Base-by-base conservation (phyloP, 2,888 invertebrate species). In the Tetanocera ferruginea region DNA sequence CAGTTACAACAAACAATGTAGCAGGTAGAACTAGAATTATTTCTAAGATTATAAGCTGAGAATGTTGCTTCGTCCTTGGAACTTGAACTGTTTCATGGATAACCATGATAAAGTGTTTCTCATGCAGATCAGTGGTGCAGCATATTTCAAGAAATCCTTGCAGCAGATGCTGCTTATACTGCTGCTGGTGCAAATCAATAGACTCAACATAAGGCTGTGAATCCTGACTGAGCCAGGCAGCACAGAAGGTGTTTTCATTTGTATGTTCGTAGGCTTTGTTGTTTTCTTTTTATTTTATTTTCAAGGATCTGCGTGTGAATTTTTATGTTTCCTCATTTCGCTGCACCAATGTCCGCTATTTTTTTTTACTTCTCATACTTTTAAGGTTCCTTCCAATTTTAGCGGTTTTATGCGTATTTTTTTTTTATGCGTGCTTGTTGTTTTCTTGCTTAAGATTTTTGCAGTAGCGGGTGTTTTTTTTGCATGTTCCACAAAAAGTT, bases 381-480 rank as follows among this genome's bases (percentile, higher is more conserved):
- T 31, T 31, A 4, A 31, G 31, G 37, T 37, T 8, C 9, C 5
- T 8, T 43, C 17, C 5, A 34, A 8, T 31, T 25, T 64, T 64
- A 64, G 64, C 64, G 64, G 64, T 64, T 31, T 64, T 31, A n/a
- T n/a, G 64, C 64, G 64, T 31, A 14, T 64, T 64, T 55, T 55
- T 64, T 64, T 3, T 31, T n/a, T n/a, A n/a, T n/a, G n/a, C 31
- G 62, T 62, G 14, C 17, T 28, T 28, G 62, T 31, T 31, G 28
- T 25, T 31, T 31, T 14, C 43, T 64, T 64, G 57, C 11, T 25
- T 64, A 9, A 14, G n/a, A 31, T 55, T 19, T 19, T 31, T 31
- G 28, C 28, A 34, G 34, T 64, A 64, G 64, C 64, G 64, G 64
- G 64, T 64, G 64, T 64, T 64, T 64, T 64, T 64, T 43, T 43